Percentiles rank a stretch among this genome's conserved stretches.
These are phyloP conservation scores for Rhyzopertha dominica DNA, from an alignment of 1,140 invertebrate species.

Conservation along the genomic window DNA sequence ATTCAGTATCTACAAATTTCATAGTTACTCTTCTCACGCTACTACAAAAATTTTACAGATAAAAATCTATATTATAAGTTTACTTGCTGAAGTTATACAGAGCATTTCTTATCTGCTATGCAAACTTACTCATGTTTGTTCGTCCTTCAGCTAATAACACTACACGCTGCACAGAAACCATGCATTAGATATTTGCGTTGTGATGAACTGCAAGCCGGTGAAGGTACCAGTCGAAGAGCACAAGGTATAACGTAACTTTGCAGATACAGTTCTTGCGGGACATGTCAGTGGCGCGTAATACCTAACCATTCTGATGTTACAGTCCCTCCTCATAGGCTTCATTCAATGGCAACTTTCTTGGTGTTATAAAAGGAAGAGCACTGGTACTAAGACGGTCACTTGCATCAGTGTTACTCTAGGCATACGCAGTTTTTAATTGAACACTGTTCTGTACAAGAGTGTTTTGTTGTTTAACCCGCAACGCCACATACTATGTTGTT, in stretches of 20 bases:
- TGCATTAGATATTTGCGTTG: not conserved
- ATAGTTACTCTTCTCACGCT: not conserved
- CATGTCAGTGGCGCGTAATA: slow-evolving; percentile 10
- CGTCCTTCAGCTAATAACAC: not conserved
- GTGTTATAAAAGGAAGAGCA: not conserved
- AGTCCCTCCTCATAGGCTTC: not conserved
- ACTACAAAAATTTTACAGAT: slow-evolving; percentile 7
- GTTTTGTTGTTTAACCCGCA: not conserved
- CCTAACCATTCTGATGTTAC: not conserved
- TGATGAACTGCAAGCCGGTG: slow-evolving; percentile 22
- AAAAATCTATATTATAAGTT: not conserved
- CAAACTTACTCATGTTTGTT: not conserved
- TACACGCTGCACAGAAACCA: slow-evolving; percentile 1
- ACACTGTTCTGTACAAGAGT: slow-evolving; percentile 8
- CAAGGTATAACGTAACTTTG: slow-evolving; percentile 23
- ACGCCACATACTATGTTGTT: too few relatives aligned
- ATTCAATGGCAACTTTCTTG: not conserved
- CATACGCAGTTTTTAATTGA: not conserved
- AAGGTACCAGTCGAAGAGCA: too few relatives aligned
- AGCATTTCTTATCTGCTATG: not conserved
- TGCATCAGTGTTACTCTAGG: not conserved
- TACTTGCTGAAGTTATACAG: not conserved
- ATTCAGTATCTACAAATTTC: too few relatives aligned
- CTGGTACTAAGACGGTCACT: too few relatives aligned
- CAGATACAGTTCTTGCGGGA: slow-evolving; percentile 28